Base-by-base conservation (phyloP, 1,140 invertebrate species). In the Aplysia californica region DNA sequence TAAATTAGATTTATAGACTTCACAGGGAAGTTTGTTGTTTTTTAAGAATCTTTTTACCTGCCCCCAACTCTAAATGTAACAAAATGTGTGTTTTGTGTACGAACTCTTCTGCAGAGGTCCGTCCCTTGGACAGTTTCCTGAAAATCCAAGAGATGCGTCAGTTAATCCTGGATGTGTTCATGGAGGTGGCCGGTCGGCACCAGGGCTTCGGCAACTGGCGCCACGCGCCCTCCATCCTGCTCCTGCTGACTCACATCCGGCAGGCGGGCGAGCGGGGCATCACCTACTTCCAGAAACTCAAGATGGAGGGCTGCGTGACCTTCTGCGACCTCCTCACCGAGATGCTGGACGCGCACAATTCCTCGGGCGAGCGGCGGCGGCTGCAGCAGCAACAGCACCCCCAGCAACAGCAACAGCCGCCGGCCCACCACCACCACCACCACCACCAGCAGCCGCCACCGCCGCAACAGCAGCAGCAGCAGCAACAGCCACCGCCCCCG, bases 271-370 rank as follows among this genome's bases (percentile, higher is more conserved):
- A 86, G 50, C 80, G 85, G 6, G 83, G 82, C 26, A 84, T 84
- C 31, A 73, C 82, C 15, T 86, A 83, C 70, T 85, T 87, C 74
- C 85, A 87, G 77, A 81, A 80, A 55, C 79, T 86, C 21, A 87
- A 87, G 71, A 72, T 69, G 26, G 86, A 87, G 76, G 86, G 84
- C 33, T 78, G 70, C 50, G 85, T 87, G 61, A 80, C 78, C 31
- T 87, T 87, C 78, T 87, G 85, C 82, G 86, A 87, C 76, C 73
- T 87, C 26, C 44, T 87, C 20, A 85, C 80, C 4, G 86, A 87
- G 73, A 87, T 87, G 86, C 69, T 87, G 33, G 86, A 87, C 74
- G 85, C 86, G 41, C 85, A 87, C 72, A 84, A 84, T 67, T 76
- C 73, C 20, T 74, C 78, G n/a, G 76, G 78, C 29, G 73, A 70